Conservation (phyloP, 2,113 vertebrate genomes). For the Murina feae region DNA sequence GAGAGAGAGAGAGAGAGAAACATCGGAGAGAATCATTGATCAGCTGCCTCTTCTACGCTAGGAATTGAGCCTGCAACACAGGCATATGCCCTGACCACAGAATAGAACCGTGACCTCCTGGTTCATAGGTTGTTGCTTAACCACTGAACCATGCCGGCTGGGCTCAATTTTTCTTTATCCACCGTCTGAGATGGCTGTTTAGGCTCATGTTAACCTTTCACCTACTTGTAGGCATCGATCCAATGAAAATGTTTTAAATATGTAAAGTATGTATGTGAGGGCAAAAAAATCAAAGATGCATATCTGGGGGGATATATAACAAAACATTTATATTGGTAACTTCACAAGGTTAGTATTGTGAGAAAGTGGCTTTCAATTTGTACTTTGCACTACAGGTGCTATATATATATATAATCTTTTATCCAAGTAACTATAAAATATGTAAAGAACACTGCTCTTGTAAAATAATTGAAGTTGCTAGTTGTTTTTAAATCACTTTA, state of each 20-base stretch:
- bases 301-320: neutral
- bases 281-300: neutral
- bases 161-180: no score
- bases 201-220: no score
- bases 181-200: no score
- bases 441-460: neutral
- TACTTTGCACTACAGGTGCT: neutral
- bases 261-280: neutral
- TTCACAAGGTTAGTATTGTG: neutral
- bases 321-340: neutral
- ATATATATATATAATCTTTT: neutral
- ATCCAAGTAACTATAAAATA: neutral
- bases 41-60: no score
- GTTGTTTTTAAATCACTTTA: neutral
- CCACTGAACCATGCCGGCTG: no score
- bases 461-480: constrained; percentile 28
- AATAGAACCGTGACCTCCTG: no score
- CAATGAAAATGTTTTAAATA: neutral
- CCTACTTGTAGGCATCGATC: neutral
- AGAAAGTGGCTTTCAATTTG: neutral
- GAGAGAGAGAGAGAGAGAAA: no score
- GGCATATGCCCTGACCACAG: no score
- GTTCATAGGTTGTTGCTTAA: no score
- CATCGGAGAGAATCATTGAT: no score
- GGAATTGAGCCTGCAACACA: no score